Conservation (phyloP, 2,113 vertebrate genomes). For the Okapia johnstoni region DNA sequence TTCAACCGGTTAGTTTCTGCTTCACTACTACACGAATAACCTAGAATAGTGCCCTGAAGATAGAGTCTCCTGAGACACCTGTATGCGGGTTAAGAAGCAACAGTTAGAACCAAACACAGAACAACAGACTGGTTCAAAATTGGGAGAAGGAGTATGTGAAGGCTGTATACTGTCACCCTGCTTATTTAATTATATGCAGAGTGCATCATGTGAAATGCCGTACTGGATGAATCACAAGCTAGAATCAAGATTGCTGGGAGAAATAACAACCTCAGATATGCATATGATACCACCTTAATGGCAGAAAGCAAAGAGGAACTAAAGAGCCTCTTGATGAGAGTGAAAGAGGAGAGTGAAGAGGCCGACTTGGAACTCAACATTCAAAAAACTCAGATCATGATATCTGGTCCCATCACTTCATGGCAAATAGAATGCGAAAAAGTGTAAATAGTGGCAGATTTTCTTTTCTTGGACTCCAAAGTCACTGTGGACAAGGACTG, state of each 20-base stretch:
- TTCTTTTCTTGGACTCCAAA: not conserved
- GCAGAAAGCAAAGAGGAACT: not conserved
- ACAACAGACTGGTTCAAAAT: not conserved
- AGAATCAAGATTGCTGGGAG: not conserved
- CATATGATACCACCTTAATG: not conserved
- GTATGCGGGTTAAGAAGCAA: not conserved
- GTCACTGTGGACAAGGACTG: not conserved
- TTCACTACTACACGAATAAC: not conserved
- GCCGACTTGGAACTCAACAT: not conserved
- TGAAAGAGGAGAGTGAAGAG: not conserved
- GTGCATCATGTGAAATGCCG: not conserved
- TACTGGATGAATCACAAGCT: not conserved
- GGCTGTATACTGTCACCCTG: not conserved
- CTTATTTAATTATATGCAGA: not conserved
- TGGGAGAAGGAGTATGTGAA: not conserved
- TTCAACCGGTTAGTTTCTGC: not conserved
- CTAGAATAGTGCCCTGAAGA: not conserved
- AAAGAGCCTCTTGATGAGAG: not conserved
- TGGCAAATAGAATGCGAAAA: not conserved
- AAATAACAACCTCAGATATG: not conserved
- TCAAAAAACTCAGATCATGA: not conserved
- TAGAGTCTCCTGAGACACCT: not conserved
- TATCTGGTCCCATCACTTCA: not conserved
- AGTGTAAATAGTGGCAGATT: not conserved
- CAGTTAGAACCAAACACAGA: not conserved